These are phyloP conservation scores for Prionace glauca DNA, from an alignment of 2,797 vertebrate species.

Conservation along the genomic window DNA sequence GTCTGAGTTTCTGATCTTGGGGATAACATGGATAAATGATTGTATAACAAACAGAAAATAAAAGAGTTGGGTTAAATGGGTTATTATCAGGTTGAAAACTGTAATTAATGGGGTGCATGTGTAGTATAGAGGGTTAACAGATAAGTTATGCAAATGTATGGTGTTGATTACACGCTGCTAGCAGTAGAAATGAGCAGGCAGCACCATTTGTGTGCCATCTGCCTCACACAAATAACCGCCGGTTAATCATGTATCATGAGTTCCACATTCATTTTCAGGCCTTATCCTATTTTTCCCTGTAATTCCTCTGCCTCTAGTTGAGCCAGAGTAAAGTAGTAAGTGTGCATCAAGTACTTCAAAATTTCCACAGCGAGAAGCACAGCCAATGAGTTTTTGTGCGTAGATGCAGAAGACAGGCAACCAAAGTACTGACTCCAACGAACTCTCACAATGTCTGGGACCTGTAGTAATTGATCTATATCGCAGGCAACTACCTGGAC, in stretches of 20 bases:
- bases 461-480: not conserved
- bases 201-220: not conserved
- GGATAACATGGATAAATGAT: no score
- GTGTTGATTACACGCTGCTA: not conserved
- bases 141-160: no score
- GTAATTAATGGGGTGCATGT: no score
- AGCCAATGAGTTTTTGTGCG: not conserved
- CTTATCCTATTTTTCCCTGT: not conserved
- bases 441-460: not conserved
- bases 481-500: not conserved
- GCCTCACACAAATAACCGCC: not conserved
- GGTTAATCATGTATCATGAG: not conserved
- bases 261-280: not conserved
- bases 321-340: not conserved
- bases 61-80: no score
- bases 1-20: no score
- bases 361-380: not conserved
- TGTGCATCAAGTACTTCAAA: not conserved
- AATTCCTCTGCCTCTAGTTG: not conserved
- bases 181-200: not conserved
- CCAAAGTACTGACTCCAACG: not conserved
- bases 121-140: no score
- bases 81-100: no score
- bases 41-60: no score
- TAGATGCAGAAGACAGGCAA: not conserved